Conservation (phyloP, 1,140 invertebrate species). For the Anadara kagoshimensis region DNA sequence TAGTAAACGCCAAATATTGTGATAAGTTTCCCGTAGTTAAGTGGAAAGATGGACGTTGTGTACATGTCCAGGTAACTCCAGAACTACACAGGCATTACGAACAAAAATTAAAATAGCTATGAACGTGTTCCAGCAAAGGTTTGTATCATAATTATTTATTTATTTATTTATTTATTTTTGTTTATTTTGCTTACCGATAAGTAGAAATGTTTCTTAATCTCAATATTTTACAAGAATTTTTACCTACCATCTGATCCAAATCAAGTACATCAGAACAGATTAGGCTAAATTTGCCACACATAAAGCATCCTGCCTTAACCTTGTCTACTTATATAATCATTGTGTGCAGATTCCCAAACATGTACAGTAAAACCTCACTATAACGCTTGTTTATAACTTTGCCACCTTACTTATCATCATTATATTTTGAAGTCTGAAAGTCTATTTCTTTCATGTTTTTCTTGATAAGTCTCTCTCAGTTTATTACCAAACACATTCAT, state of each 20-base stretch:
- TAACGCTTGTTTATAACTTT: no score
- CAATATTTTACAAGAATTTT: background rate
- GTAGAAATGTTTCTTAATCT: background rate
- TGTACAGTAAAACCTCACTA: no score
- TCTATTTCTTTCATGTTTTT: no score
- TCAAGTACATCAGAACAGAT: background rate
- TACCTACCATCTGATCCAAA: background rate
- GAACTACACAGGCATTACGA: constrained; percentile 71
- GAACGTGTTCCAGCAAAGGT: constrained; percentile 64
- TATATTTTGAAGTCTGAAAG: no score
- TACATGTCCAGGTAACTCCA: constrained; percentile 73
- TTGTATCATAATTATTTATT: background rate
- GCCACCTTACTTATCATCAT: no score
- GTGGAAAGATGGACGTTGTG: constrained; percentile 71
- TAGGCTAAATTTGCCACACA: background rate
- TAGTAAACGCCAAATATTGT: constrained; percentile 73
- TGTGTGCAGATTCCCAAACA: no score
- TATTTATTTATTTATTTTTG: background rate
- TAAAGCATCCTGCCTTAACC: background rate
- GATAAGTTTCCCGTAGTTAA: constrained; percentile 71
- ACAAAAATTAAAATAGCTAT: constrained; percentile 61
- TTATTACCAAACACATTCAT: no score
- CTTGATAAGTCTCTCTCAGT: no score
- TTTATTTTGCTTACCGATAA: background rate
- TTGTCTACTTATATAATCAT: no score